Base-by-base conservation (phyloP, 2,888 invertebrate species). In the Calliphora vomitoria region DNA sequence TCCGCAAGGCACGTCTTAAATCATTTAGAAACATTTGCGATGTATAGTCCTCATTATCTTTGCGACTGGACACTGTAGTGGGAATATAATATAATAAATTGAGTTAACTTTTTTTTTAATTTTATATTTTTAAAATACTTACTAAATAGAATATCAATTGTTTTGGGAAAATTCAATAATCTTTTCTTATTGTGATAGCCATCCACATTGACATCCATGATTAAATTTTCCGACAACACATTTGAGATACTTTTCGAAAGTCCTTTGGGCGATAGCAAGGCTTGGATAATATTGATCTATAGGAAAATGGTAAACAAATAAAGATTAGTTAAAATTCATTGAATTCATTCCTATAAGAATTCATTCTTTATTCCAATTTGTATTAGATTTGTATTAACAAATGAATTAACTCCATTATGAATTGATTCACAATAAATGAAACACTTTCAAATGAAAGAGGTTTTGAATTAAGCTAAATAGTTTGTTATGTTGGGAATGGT, bases 171-270 rank as follows among this genome's bases (percentile, higher is more conserved):
- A 66, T 76, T 76, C 50, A 86, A 58, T 20, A 86, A 62, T 60
- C 86, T 47, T 31, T 66, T 80, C 35, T 86, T 86, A 41, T 80
- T 80, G n/a, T 86, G 86, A 62, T 80, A 50, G 20, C 86, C 86
- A 76, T 86, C 86, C 1, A 86, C 75, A 72, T 86, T 86, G 0
- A 64, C n/a, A n/a, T 68, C 80, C 82, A 86, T 86, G 10, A 82
- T 66, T 3, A 82, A 10, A 8, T 79, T 75, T 62, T 82, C 82
- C 5, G 86, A 86, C 6, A 86, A 55, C 5, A 86, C 53, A 82
- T 79, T 82, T 66, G 72, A 60, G 8, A 82, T 74, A 44, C 82
- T 79, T 53, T 82, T 86, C 3, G 72, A 8, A 15, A 86, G 72
- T 0, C 86, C 86, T 44, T 86, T 82, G 15, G 86, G 86, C 4